Conservation (phyloP, 1,140 invertebrate genomes). For the Octopus sinensis region DNA sequence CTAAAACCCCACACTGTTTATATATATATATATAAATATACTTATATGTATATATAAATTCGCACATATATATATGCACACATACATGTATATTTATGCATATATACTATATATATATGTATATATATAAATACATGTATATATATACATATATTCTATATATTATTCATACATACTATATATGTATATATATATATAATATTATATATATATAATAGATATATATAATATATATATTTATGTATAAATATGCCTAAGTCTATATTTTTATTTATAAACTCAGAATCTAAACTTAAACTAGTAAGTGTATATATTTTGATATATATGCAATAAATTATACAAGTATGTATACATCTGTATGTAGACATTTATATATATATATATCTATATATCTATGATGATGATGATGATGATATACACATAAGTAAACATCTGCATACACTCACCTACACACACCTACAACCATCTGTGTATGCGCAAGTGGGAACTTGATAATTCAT, state of each 20-base stretch:
- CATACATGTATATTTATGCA: neutral
- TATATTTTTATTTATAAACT: neutral
- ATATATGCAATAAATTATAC: too few species aligned
- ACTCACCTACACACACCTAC: too few species aligned
- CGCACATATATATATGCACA: neutral
- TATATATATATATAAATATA: neutral
- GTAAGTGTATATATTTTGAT: neutral
- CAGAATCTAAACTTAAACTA: neutral
- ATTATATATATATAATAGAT: neutral
- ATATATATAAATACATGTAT: neutral
- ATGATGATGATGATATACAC: neutral
- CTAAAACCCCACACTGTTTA: too few species aligned
- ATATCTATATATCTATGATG: neutral
- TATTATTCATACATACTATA: neutral
- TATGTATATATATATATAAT: neutral
- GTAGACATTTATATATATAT: too few species aligned
- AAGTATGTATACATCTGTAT: too few species aligned
- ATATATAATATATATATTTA: neutral
- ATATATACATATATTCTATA: neutral
- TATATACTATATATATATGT: neutral
- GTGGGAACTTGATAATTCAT: too few species aligned
- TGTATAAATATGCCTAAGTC: neutral
- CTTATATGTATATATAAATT: neutral
- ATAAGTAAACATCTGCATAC: neutral
- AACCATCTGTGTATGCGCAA: too few species aligned